Conservation (phyloP, 2,113 vertebrate genomes). For the Felis catus region DNA sequence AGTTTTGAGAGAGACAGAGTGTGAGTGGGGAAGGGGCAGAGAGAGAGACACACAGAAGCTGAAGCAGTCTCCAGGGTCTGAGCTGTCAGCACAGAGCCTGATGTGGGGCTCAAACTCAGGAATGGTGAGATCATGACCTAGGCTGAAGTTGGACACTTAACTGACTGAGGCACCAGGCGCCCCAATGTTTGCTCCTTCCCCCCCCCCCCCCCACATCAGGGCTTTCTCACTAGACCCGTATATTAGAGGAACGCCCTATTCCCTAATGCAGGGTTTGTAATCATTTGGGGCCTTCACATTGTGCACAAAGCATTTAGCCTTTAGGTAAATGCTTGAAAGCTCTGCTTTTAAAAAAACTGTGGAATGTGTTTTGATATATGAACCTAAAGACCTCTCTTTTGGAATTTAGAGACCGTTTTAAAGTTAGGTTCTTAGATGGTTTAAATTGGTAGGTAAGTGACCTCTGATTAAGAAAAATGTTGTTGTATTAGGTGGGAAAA, state of each 20-base stretch:
- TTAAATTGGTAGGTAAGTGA: slow-evolving; percentile 29
- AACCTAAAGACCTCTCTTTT: slow-evolving; percentile 3
- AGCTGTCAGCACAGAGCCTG: too few relatives aligned
- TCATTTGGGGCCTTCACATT: neutral
- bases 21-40: too few relatives aligned
- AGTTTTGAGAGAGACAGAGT: too few relatives aligned
- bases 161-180: too few relatives aligned
- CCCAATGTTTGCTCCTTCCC: neutral
- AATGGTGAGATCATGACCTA: too few relatives aligned
- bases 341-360: neutral
- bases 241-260: neutral
- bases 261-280: neutral
- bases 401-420: slow-evolving; percentile 37
- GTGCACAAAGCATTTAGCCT: neutral
- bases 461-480: slow-evolving; percentile 25
- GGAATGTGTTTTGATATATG: neutral
- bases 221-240: neutral
- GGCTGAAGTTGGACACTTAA: too few relatives aligned
- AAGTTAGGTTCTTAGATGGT: slow-evolving; percentile 25
- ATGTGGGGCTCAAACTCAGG: too few relatives aligned
- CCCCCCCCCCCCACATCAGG: neutral
- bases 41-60: too few relatives aligned
- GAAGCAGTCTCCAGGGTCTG: too few relatives aligned
- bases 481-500: neutral
- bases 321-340: neutral